phyloP scores from a whole-genome alignment of 2,113 vertebrate species.

The Siniperca chuatsi region DNA sequence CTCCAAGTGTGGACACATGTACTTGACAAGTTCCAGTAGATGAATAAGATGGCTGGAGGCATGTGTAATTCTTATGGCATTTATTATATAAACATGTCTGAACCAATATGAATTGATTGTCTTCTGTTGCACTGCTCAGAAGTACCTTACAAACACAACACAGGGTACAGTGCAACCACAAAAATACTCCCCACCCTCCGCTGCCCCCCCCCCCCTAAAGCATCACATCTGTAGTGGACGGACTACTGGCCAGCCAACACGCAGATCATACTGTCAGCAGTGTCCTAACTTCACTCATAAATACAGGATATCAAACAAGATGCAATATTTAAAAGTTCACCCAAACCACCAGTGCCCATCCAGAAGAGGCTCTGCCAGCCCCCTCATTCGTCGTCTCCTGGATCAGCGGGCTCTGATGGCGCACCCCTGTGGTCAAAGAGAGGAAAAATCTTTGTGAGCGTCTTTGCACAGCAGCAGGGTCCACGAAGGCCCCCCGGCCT shows the following conservation, averaged over 20 bases:
- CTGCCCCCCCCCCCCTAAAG: background rate
- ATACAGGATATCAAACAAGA: constrained; percentile 23
- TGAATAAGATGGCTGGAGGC: background rate
- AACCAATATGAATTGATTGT: background rate
- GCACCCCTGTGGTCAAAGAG: constrained; percentile 67
- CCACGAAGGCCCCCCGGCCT: background rate
- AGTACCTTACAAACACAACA: background rate
- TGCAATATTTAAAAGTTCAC: constrained; percentile 37
- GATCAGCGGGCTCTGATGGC: constrained; percentile 57
- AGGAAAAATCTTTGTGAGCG: constrained; percentile 10
- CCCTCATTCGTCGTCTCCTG: constrained; percentile 44
- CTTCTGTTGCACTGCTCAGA: background rate
- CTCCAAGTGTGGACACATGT: background rate
- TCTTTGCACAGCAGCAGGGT: background rate
- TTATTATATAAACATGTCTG: constrained; percentile 43
- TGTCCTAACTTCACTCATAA: constrained; percentile 22
- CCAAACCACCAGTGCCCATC: constrained; percentile 5
- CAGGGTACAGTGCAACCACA: background rate
- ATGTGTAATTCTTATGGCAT: background rate
- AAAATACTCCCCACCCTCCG: constrained; percentile 11
- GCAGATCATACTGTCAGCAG: background rate
- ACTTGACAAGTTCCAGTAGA: background rate
- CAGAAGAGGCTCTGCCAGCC: background rate
- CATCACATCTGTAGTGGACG: constrained; percentile 11
- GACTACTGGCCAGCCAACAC: background rate